These are phyloP conservation scores for Bombylius discolor DNA, from an alignment of 2,888 invertebrate species.

Conservation along the genomic window DNA sequence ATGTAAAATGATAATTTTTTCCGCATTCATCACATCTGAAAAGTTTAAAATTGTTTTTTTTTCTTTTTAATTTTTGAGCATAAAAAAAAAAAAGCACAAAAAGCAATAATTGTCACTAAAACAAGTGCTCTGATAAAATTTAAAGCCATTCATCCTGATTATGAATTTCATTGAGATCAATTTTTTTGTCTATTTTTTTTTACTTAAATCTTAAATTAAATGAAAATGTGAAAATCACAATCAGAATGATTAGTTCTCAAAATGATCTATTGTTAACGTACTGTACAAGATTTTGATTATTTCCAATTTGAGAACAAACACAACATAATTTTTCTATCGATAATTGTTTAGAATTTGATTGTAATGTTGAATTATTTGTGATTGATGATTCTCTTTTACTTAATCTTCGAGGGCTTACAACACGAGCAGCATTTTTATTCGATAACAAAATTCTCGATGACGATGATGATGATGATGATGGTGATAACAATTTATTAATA, in stretches of 20 bases:
- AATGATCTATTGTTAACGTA: not conserved
- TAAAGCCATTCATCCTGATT: not conserved
- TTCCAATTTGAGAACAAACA: slow-evolving; percentile 6
- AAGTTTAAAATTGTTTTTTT: no score
- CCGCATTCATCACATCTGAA: slow-evolving; percentile 81
- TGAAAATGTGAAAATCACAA: no score
- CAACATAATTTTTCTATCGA: not conserved
- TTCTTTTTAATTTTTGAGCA: no score
- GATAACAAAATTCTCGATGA: not conserved
- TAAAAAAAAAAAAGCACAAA: slow-evolving; percentile 5
- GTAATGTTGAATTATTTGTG: not conserved
- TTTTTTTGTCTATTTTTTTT: not conserved
- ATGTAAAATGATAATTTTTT: slow-evolving; percentile 82
- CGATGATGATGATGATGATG: not conserved
- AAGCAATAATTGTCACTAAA: not conserved
- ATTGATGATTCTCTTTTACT: slow-evolving; percentile 6
- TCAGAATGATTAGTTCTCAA: not conserved
- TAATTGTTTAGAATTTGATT: not conserved
- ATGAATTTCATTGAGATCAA: not conserved
- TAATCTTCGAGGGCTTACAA: slow-evolving; percentile 6
- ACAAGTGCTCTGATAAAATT: no score
- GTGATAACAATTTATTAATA: not conserved
- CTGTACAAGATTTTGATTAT: slow-evolving; percentile 13
- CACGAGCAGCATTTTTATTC: not conserved
- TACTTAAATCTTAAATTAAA: no score